phyloP scores from a whole-genome alignment of 2,797 vertebrate genomes.

The Strix occidentalis region DNA sequence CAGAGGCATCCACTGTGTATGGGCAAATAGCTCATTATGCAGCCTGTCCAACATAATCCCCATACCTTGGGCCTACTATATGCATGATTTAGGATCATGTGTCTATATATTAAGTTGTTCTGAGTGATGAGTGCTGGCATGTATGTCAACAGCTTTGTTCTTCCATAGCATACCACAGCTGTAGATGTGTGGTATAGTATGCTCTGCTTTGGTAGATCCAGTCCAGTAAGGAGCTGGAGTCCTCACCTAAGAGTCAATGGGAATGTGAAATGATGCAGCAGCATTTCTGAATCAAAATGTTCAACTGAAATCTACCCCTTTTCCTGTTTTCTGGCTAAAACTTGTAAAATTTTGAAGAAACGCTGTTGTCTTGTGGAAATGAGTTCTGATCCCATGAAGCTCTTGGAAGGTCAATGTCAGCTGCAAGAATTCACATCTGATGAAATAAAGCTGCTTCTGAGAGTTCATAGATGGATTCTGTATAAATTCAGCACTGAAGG shows the following conservation, averaged over 20 bases:
- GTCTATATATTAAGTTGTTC: background rate
- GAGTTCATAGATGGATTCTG: background rate
- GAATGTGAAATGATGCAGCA: background rate
- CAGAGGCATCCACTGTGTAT: background rate
- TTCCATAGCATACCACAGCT: background rate
- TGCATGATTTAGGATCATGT: background rate
- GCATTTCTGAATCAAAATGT: background rate
- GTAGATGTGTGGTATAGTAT: background rate
- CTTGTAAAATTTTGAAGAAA: background rate
- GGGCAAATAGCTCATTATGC: background rate
- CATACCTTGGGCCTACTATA: background rate
- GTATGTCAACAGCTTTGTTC: background rate
- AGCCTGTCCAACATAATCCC: background rate
- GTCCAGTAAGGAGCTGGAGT: background rate
- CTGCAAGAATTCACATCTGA: background rate
- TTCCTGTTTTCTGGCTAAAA: background rate
- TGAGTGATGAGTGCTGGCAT: background rate
- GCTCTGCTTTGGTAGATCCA: background rate
- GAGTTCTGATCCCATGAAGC: background rate
- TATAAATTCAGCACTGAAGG: background rate
- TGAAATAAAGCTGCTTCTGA: constrained; percentile 15
- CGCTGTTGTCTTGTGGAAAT: background rate
- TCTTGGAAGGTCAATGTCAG: background rate
- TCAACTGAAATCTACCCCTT: background rate
- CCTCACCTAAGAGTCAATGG: background rate